Evolutionary conservation across 2,888 invertebrate genomes (phyloP), one percentile per base, ranked within the genome.

Genomic region (Thereva nobilitata): DNA sequence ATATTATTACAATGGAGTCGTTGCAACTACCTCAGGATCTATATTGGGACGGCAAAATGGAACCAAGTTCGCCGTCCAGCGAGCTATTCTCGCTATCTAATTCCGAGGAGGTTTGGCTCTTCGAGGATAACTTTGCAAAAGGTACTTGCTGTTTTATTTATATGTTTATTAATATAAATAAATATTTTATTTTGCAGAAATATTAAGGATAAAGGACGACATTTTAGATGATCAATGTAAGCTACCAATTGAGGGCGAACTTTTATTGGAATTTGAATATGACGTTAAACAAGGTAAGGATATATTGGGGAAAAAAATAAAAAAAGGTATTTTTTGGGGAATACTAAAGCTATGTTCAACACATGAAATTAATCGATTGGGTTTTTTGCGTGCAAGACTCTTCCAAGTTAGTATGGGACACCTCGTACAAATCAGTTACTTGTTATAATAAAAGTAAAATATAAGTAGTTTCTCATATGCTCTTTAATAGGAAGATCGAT

Each of bases 41-140:
- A 41, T 77, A 74, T 68, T 80, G 80, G 80, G 77, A 78, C 72
- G 76, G 77, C 72, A 80, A 80, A 75, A 72, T 74, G 75, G 81
- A 80, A 73, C 78, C 79, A 23, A 69, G 71, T 67, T 80, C 81
- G 69, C 79, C 81, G 69, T 73, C 74, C 70, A 73, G 73, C 70
- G 79, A 77, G 71, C 75, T 78, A 71, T 79, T 78, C 73, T 70
- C 75, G 34, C 63, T 64, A 61, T 23, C 66, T 67, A 67, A 54
- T 64, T 61, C 67, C 53, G 72, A 72, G 63, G 70, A 72, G 52
- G 52, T 66, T 56, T 56, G 68, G 64, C 61, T 69, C 38, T 69
- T 71, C 64, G 72, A 71, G 66, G 70, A 72, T 70, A 68, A 69
- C 69, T 72, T 72, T 77, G 77, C 77, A 76, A 75, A 76, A 73